Evolutionary conservation across 2,888 invertebrate genomes (phyloP).

Genomic region (Cheiracanthium punctorium): DNA sequence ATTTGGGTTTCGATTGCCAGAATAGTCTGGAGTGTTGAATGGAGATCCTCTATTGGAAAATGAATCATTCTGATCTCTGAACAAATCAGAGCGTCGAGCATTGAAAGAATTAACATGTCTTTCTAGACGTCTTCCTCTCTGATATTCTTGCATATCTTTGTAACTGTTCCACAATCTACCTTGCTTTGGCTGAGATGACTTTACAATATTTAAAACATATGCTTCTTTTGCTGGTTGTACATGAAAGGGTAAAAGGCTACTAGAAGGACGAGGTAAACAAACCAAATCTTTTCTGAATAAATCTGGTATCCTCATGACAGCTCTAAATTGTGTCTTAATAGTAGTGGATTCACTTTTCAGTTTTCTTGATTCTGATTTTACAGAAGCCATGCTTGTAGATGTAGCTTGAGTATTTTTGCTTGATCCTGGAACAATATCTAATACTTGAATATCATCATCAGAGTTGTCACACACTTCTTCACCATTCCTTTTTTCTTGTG

Average conservation of each 20-base stretch:
- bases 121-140: neutral
- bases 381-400: neutral
- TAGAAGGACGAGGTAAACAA: conserved; percentile 26
- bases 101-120: neutral
- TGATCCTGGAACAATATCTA: conserved; percentile 5
- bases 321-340: neutral
- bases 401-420: neutral
- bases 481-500: neutral
- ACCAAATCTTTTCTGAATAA: conserved; percentile 33
- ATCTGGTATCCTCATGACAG: conserved; percentile 24
- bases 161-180: conserved; percentile 55
- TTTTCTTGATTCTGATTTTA: neutral
- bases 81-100: neutral
- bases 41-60: neutral
- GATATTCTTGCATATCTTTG: conserved; percentile 45
- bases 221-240: conserved; percentile 44
- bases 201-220: conserved; percentile 36
- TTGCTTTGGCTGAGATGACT: neutral
- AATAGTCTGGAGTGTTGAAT: neutral
- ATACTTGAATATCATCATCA: conserved; percentile 43
- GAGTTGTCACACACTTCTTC: conserved; percentile 8
- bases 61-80: neutral
- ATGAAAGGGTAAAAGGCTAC: conserved; percentile 28
- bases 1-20: neutral
- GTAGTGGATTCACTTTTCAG: neutral